Conservation (phyloP, 1,140 invertebrate species). For the Colletes latitarsis region DNA sequence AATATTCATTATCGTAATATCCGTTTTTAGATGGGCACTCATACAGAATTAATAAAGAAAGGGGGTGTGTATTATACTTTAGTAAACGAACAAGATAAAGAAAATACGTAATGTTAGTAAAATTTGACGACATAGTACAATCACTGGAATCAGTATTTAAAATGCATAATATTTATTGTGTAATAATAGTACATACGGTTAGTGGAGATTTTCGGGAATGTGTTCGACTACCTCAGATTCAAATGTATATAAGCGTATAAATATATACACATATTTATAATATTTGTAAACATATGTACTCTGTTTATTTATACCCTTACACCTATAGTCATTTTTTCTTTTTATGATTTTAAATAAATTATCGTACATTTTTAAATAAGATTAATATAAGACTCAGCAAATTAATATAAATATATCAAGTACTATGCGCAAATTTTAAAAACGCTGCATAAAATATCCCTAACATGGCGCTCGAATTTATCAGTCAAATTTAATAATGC, state of each 20-base stretch:
- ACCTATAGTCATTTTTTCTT: neutral
- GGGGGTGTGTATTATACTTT: constrained; percentile 87
- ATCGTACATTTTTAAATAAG: neutral
- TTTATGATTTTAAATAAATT: neutral
- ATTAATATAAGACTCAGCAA: no score
- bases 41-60: constrained; percentile 82
- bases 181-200: neutral
- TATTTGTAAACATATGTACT: constrained; percentile 19
- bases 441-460: neutral
- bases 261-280: constrained; percentile 13
- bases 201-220: neutral
- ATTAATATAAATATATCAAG: neutral
- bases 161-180: constrained; percentile 16
- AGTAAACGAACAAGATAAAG: constrained; percentile 83
- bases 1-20: constrained; percentile 50
- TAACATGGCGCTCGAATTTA: neutral
- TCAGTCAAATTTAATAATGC: constrained; percentile 14
- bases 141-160: neutral
- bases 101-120: constrained; percentile 27
- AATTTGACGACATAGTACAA: constrained; percentile 2
- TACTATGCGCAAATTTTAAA: neutral
- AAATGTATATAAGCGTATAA: neutral
- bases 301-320: constrained; percentile 6
- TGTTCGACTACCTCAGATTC: constrained; percentile 5
- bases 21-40: constrained; percentile 84